Conservation (phyloP, 2,113 vertebrate species). For the Electrona antarctica region DNA sequence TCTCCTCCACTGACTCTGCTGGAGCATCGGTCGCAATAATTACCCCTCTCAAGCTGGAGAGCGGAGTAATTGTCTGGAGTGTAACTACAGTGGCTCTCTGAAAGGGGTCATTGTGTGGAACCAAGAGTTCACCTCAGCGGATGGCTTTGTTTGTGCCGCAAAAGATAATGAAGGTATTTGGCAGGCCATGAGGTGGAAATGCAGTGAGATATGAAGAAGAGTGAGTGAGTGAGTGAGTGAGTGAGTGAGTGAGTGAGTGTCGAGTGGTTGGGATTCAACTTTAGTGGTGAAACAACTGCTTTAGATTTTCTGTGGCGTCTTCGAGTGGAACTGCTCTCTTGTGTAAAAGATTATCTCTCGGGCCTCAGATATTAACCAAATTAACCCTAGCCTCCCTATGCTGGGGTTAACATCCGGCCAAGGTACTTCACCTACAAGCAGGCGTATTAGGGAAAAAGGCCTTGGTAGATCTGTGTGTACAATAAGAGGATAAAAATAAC, state of each 20-base stretch:
- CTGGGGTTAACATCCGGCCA: too few species aligned
- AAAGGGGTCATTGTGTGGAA: conserved; percentile 80
- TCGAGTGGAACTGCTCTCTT: not conserved
- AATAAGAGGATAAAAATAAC: too few species aligned
- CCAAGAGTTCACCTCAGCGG: conserved; percentile 74
- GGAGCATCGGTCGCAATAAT: conserved; percentile 76
- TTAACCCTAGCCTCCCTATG: too few species aligned
- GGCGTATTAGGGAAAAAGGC: too few species aligned
- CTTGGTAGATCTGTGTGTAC: too few species aligned
- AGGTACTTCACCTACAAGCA: too few species aligned
- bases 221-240: conserved; percentile 25
- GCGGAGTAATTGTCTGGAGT: conserved; percentile 79
- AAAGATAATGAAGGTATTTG: conserved; percentile 81
- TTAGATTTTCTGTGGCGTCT: conserved; percentile 5
- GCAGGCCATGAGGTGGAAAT: conserved; percentile 61
- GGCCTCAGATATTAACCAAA: not conserved
- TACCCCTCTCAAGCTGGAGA: conserved; percentile 73
- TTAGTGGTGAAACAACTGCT: not conserved
- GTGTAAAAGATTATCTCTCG: not conserved
- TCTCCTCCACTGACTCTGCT: conserved; percentile 55
- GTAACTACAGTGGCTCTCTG: conserved; percentile 78
- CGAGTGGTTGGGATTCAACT: not conserved
- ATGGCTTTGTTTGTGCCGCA: conserved; percentile 77
- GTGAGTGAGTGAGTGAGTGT: not conserved
- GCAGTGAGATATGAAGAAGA: conserved; percentile 55